Conservation (phyloP, 2,888 invertebrate species). For the Cephus rjabovi region DNA sequence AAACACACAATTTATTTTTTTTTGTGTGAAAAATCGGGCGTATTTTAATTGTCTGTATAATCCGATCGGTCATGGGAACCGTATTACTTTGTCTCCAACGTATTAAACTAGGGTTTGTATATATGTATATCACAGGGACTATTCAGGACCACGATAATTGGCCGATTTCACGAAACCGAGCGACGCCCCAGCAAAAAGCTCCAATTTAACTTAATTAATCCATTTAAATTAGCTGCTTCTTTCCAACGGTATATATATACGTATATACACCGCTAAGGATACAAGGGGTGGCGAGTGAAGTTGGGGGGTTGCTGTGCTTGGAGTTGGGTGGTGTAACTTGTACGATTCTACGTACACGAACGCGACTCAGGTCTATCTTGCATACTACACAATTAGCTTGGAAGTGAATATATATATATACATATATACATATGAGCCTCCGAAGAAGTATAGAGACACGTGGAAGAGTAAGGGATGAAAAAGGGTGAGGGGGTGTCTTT, state of each 20-base stretch:
- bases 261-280: conserved; percentile 16
- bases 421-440: too few species aligned
- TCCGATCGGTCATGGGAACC: neutral
- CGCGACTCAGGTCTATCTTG: neutral
- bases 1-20: neutral
- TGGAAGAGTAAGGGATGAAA: neutral
- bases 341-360: conserved; percentile 6
- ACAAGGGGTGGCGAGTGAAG: conserved; percentile 14
- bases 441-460: neutral
- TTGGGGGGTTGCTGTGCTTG: conserved; percentile 11
- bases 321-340: conserved; percentile 1
- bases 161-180: conserved; percentile 12
- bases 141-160: conserved; percentile 2
- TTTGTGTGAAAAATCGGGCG: neutral
- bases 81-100: neutral
- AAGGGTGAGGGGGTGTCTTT: neutral
- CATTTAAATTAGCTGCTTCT: conserved; percentile 42
- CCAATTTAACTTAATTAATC: conserved; percentile 46
- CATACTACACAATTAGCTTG: neutral
- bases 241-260: conserved; percentile 18
- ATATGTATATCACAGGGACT: neutral
- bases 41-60: neutral
- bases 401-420: neutral
- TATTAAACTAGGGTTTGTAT: neutral
- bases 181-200: conserved; percentile 15